These are phyloP conservation scores for Cynocephalus volans DNA, from an alignment of 2,113 vertebrate genomes.

Conservation along the genomic window DNA sequence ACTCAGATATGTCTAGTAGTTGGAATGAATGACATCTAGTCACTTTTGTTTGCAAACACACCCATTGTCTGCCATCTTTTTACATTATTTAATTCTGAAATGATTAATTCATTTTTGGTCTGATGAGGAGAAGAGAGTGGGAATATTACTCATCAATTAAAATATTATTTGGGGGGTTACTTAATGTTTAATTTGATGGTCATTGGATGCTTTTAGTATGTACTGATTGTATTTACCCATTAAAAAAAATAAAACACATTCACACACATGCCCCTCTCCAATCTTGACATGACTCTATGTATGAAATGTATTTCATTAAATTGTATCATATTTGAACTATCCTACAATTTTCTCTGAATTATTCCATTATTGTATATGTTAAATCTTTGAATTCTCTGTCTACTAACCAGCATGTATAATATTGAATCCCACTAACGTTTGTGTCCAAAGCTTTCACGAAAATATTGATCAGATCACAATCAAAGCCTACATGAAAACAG, in stretches of 20 bases:
- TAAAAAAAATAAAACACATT: background rate
- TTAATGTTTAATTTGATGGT: background rate
- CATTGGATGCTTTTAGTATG: background rate
- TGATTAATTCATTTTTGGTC: background rate
- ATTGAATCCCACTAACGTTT: background rate
- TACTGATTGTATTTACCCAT: background rate
- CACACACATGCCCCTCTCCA: background rate
- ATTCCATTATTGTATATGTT: background rate
- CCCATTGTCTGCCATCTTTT: background rate
- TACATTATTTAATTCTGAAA: background rate
- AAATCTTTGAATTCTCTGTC: background rate
- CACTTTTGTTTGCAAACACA: background rate
- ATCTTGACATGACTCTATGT: background rate
- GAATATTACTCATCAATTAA: background rate
- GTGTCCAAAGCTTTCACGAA: background rate
- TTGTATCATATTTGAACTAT: background rate
- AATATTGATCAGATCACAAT: background rate
- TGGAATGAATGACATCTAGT: background rate
- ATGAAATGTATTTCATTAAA: background rate
- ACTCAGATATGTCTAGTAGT: background rate
- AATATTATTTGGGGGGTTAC: background rate
- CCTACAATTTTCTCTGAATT: background rate
- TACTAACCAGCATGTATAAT: background rate
- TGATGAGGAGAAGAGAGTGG: background rate
- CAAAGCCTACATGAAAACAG: background rate